Percentiles rank a stretch among this genome's conserved stretches.
Evolutionary conservation across 2,888 invertebrate species (phyloP).

Genomic region (Sarcophaga subvicina): DNA sequence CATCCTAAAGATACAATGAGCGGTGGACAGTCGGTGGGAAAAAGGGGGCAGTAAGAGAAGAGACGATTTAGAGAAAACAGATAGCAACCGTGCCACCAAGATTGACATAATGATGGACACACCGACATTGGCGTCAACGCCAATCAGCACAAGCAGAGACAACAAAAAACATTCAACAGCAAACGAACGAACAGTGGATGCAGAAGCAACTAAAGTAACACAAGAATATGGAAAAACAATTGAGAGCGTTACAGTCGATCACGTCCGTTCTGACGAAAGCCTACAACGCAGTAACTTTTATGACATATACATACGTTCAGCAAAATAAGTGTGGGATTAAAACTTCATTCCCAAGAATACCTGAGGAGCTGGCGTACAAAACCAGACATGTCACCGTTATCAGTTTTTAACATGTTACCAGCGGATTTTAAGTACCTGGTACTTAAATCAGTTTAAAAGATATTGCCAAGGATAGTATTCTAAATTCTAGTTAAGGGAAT

Average conservation of each 20-base stretch:
- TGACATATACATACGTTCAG: too few relatives aligned
- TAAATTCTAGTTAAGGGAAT: too few relatives aligned
- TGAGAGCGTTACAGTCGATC: conserved; percentile 46
- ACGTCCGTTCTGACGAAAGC: not conserved
- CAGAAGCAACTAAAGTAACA: conserved; percentile 52
- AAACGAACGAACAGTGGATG: conserved; percentile 57
- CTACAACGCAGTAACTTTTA: not conserved
- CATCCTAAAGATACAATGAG: conserved; percentile 38
- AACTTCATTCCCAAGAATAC: too few relatives aligned
- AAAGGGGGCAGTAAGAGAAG: conserved; percentile 9
- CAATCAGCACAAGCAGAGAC: conserved; percentile 28
- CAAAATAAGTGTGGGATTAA: too few relatives aligned
- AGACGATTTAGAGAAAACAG: conserved; percentile 35
- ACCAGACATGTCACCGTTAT: too few relatives aligned
- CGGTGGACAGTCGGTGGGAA: conserved; percentile 5
- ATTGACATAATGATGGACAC: conserved; percentile 75
- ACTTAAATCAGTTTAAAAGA: too few relatives aligned
- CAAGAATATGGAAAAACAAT: conserved; percentile 19
- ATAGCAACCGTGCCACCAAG: conserved; percentile 77
- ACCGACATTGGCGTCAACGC: conserved; percentile 31
- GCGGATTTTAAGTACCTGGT: too few relatives aligned
- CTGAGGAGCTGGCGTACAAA: too few relatives aligned
- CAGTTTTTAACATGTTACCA: too few relatives aligned
- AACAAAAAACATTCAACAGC: conserved; percentile 62
- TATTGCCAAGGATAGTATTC: too few relatives aligned